Evolutionary conservation across 2,113 vertebrate species (phyloP).

Genomic region (Lepisosteus oculatus): DNA sequence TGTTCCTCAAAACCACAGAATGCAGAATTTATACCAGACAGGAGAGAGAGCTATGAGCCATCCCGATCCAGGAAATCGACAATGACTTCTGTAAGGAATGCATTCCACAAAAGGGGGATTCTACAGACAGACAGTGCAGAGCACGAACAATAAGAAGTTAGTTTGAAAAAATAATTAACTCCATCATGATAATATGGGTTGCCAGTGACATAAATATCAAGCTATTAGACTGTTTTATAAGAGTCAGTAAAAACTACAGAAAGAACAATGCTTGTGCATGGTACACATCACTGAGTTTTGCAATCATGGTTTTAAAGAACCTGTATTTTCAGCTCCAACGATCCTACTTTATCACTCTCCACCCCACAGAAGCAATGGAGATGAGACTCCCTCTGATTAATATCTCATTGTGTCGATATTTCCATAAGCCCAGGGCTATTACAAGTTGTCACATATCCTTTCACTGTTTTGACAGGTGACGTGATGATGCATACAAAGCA

Average conservation of each 20-base stretch:
- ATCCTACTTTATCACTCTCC: neutral
- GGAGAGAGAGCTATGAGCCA: too few relatives aligned
- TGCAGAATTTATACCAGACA: too few relatives aligned
- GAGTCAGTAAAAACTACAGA: slow-evolving; percentile 7
- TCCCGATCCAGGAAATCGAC: too few relatives aligned
- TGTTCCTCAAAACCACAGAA: too few relatives aligned
- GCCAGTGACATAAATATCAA: too few relatives aligned
- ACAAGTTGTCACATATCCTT: neutral
- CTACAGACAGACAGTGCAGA: too few relatives aligned
- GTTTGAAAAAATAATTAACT: too few relatives aligned
- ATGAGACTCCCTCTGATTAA: neutral
- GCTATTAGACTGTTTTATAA: neutral
- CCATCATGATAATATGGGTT: too few relatives aligned
- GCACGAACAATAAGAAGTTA: too few relatives aligned
- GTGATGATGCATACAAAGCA: too few relatives aligned
- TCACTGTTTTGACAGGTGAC: neutral
- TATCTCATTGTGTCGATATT: neutral
- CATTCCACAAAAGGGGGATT: too few relatives aligned
- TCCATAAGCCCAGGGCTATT: neutral
- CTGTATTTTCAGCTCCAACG: neutral
- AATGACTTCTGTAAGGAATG: too few relatives aligned
- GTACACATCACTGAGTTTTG: neutral
- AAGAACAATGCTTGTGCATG: neutral
- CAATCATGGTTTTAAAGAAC: neutral
- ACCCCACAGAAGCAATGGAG: neutral